Percentiles rank a stretch among this genome's conserved stretches.
These are phyloP conservation scores for Jacana jacana DNA, from an alignment of 2,113 vertebrate species.

Conservation along the genomic window DNA sequence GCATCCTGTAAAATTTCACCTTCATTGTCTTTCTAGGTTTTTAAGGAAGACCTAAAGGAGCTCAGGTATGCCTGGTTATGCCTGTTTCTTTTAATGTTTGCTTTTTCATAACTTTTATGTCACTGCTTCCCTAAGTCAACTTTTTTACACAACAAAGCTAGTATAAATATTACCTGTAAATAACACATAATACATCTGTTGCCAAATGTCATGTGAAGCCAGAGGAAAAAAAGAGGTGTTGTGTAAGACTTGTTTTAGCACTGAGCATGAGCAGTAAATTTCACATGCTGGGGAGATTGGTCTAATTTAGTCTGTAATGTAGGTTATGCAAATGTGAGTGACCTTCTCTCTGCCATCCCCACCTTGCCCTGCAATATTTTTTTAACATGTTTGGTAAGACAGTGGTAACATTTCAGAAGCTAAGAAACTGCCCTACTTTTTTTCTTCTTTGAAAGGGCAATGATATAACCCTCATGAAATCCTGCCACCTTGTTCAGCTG, in stretches of 20 bases:
- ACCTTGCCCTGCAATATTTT: conserved; percentile 22
- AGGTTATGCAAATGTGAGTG: conserved; percentile 55
- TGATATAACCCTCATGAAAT: neutral
- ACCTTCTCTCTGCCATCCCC: conserved; percentile 5
- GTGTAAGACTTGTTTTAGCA: conserved; percentile 22
- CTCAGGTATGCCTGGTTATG: conserved; percentile 73
- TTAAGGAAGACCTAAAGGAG: conserved; percentile 84
- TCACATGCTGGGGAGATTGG: neutral
- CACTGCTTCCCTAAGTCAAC: neutral
- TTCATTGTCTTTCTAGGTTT: conserved; percentile 73
- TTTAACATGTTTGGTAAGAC: conserved; percentile 11
- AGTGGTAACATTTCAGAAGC: conserved; percentile 7
- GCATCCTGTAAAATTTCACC: neutral
- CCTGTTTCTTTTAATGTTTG: neutral
- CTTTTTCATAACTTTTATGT: neutral
- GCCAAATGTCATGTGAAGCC: neutral
- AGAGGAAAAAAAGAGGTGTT: conserved; percentile 6
- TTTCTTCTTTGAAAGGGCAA: conserved; percentile 13
- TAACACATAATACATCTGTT: neutral
- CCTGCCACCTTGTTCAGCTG: neutral
- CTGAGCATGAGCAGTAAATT: neutral
- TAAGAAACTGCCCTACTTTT: conserved; percentile 10
- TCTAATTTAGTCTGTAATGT: conserved; percentile 32
- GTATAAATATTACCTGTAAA: conserved; percentile 2
- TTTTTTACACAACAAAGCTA: neutral